Evolutionary conservation across 1,140 invertebrate genomes (phyloP), one percentile per base, ranked within the genome.

Genomic region (Dendroctonus valens): DNA sequence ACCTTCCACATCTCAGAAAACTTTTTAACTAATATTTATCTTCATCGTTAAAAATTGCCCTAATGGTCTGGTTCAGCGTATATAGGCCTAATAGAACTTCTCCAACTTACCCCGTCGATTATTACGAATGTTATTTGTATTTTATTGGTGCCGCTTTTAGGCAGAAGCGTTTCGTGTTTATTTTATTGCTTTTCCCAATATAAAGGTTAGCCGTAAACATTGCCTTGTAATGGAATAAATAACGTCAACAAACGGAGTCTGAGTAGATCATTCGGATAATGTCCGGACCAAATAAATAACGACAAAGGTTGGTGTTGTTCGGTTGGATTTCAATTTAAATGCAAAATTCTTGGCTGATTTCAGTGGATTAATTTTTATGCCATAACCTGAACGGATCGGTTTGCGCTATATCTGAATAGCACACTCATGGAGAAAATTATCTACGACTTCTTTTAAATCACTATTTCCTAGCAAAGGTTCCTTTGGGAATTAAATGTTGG

Each of bases 51-150:
- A 26, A 26, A 26, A 26, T 26, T 26, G 26, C 26, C 26, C 26
- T n/a, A 61, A 63, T 63, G 60, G 60, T 41, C 51, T 40, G 40
- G 51, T 46, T 40, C 49, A 15, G 37, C 59, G 59, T 41, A 61
- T 61, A 61, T 51, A 63, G 60, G 41, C 50, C 59, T 40, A 51
- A 63, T 54, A 54, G 53, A 63, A 63, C 60, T 63, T 14, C n/a
- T 44, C 51, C 41, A 14, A 63, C 60, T 63, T 14, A 15, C 49
- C 51, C 41, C 41, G 51, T 63, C 60, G 52, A 65, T 65, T 65
- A 65, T 65, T 65, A 65, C 54, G 57, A 58, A 65, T 65, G 62
- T 57, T 52, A 65, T 65, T 65, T 44, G 62, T 57, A 65, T 65
- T 65, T 65, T 65, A 65, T 65, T 57, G 62, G 62, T 41, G 52